Conservation (phyloP, 2,113 vertebrate species). For the Mesembrinibis cayennensis region DNA sequence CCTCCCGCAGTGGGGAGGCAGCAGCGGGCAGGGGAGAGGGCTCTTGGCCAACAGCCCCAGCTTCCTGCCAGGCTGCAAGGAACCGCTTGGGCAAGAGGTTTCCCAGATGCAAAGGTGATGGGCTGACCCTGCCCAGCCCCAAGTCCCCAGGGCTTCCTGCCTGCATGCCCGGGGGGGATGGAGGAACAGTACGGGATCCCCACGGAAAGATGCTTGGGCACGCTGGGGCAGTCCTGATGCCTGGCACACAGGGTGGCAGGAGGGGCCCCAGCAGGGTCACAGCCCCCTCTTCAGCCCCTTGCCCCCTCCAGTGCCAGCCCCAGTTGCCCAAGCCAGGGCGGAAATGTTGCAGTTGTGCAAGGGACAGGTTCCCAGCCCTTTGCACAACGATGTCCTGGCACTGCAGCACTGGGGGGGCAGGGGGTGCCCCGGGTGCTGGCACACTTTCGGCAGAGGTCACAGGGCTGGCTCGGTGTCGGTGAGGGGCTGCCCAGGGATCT, state of each 20-base stretch:
- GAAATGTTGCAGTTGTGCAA: constrained; percentile 36
- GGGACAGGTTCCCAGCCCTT: constrained; percentile 33
- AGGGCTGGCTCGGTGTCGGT: background rate
- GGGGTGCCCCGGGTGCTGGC: background rate
- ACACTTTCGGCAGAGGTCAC: background rate
- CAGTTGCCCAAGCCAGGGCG: background rate
- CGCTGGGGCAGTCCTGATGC: accelerated
- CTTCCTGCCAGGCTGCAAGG: background rate
- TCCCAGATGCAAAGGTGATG: background rate
- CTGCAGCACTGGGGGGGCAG: accelerated
- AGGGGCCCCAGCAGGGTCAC: background rate
- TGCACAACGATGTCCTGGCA: constrained; percentile 7
- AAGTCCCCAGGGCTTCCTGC: background rate
- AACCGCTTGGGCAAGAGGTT: constrained; percentile 13
- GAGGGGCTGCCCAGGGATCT: background rate
- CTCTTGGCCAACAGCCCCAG: background rate
- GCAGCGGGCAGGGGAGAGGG: background rate
- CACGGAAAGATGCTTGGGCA: background rate
- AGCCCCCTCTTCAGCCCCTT: background rate
- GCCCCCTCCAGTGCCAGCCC: background rate
- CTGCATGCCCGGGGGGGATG: accelerated
- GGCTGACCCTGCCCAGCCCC: background rate
- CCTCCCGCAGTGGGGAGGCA: background rate
- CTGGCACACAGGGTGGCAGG: background rate
- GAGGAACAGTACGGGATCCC: background rate